These are phyloP conservation scores for Amphiura filiformis DNA, from an alignment of 35 echinoderm and acorn worm genomes.

Conservation along the genomic window DNA sequence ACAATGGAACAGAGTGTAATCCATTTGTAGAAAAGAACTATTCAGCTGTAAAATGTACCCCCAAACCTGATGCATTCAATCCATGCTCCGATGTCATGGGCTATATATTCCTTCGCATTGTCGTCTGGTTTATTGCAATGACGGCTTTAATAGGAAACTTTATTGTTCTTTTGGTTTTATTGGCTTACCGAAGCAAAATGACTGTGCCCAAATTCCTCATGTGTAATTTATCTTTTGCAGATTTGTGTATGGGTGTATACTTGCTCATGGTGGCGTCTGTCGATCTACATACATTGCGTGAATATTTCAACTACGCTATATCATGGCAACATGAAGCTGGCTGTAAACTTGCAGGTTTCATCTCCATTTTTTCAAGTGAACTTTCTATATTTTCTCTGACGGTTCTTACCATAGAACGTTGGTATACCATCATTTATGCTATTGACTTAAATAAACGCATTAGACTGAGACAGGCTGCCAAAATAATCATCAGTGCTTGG, in stretches of 20 bases:
- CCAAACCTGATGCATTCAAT: conserved; percentile 85
- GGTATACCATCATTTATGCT: conserved; percentile 96
- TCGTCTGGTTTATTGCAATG: conserved; percentile 82
- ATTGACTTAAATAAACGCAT: conserved; percentile 97
- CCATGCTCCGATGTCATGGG: conserved; percentile 97
- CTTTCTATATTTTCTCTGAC: conserved; percentile 88
- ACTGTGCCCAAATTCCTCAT: conserved; percentile 96
- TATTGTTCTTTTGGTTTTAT: conserved; percentile 75
- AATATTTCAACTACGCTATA: conserved; percentile 88
- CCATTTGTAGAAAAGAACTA: too few species aligned
- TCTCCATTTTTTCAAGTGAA: conserved; percentile 87
- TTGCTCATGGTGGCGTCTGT: conserved; percentile 80
- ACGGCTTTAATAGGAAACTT: conserved; percentile 91
- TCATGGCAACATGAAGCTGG: conserved; percentile 93
- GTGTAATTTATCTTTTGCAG: conserved; percentile 94
- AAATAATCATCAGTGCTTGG: conserved; percentile 91
- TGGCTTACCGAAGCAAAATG: conserved; percentile 85
- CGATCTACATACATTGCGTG: conserved; percentile 63
- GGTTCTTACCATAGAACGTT: conserved; percentile 95
- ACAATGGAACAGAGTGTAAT: too few species aligned
- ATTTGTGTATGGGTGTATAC: conserved; percentile 94
- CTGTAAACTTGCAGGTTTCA: conserved; percentile 77
- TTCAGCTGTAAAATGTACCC: conserved; percentile 52
- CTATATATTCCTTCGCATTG: conserved; percentile 68
- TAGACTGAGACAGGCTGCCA: conserved; percentile 63